A percentile compares a stretch with the other conserved stretches of the same genome.
Conservation (phyloP, 2,113 vertebrate genomes). For the Hipposideros armiger region DNA sequence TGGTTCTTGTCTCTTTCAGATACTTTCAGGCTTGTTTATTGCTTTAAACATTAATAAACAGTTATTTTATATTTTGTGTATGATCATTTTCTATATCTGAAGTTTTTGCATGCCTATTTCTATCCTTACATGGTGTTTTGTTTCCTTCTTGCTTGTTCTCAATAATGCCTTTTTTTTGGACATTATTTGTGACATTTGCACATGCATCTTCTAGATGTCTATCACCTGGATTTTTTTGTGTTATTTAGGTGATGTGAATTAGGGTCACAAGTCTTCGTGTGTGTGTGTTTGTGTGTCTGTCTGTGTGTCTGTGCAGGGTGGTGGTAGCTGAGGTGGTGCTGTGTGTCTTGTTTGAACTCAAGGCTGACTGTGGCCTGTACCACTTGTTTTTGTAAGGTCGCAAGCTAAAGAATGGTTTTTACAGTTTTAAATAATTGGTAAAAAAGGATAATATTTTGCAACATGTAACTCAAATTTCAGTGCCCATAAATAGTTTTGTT, state of each 20-base stretch:
- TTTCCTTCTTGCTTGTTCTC: not conserved
- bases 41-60: slow-evolving; percentile 14
- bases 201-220: not conserved
- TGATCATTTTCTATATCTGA: not conserved
- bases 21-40: slow-evolving; percentile 10
- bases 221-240: not conserved
- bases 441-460: not conserved
- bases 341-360: not conserved
- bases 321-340: not conserved
- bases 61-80: not conserved
- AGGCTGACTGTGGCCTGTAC: not conserved
- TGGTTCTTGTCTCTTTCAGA: not conserved
- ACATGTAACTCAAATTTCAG: slow-evolving; percentile 19
- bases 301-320: not conserved
- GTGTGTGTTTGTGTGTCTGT: not conserved
- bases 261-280: not conserved
- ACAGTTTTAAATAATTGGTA: slow-evolving; percentile 27
- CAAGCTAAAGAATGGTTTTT: slow-evolving; percentile 20
- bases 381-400: not conserved
- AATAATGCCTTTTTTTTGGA: not conserved
- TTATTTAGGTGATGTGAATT: not conserved
- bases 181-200: not conserved
- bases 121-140: not conserved
- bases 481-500: not conserved
- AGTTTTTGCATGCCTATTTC: not conserved